A percentile compares a stretch with the other conserved stretches of the same genome.
These are phyloP conservation scores for Ametastegia equiseti DNA, from an alignment of 2,888 invertebrate genomes.

Conservation along the genomic window DNA sequence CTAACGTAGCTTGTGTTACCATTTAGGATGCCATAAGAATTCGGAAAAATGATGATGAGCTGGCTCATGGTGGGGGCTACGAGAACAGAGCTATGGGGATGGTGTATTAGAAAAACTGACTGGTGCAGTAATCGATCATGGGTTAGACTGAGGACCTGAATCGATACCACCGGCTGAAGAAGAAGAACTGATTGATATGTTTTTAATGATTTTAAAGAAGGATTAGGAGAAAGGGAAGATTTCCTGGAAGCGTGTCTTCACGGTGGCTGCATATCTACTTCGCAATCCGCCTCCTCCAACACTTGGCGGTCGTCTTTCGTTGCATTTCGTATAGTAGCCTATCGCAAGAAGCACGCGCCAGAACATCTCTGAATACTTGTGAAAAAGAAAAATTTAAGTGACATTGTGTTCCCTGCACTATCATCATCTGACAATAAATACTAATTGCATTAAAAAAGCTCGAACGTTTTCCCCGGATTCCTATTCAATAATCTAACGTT, in stretches of 20 bases:
- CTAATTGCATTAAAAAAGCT: background rate
- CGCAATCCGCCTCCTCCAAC: slow-evolving; percentile 66
- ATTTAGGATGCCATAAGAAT: too few species aligned
- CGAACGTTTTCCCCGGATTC: background rate
- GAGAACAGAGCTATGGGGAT: background rate
- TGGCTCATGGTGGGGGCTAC: background rate
- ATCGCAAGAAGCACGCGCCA: slow-evolving; percentile 37
- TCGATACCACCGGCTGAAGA: background rate
- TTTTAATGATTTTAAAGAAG: slow-evolving; percentile 47
- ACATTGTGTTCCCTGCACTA: slow-evolving; percentile 4
- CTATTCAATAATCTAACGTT: background rate
- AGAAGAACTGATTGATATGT: background rate
- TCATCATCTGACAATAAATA: background rate
- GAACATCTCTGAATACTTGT: slow-evolving; percentile 37
- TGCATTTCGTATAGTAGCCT: slow-evolving; percentile 40
- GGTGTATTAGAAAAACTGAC: background rate
- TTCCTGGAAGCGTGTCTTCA: slow-evolving; percentile 74
- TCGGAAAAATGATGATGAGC: too few species aligned
- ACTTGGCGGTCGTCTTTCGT: slow-evolving; percentile 33
- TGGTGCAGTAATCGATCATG: background rate
- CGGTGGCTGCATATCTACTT: slow-evolving; percentile 71
- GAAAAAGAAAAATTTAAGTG: background rate
- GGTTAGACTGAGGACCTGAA: background rate
- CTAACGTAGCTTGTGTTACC: too few species aligned
- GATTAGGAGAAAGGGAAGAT: slow-evolving; percentile 66